A percentile compares a stretch with the other conserved stretches of the same genome.
Conservation (phyloP, 2,888 invertebrate genomes). For the Sphaerophoria taeniata region DNA sequence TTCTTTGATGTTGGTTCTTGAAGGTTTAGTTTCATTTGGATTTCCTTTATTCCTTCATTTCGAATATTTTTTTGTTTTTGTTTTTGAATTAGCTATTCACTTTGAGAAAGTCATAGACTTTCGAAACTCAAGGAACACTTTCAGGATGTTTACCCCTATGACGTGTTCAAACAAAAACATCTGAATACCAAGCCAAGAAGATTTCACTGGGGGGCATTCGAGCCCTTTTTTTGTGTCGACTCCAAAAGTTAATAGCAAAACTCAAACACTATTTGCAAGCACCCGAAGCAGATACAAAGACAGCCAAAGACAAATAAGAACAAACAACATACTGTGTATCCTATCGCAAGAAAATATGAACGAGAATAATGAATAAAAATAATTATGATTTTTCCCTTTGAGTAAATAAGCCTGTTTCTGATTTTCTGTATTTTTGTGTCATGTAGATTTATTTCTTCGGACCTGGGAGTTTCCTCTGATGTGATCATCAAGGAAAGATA, state of each 20-base stretch:
- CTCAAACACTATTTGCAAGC: slow-evolving; percentile 12
- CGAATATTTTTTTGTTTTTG: neutral
- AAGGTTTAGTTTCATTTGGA: neutral
- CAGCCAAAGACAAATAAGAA: neutral
- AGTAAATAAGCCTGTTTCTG: slow-evolving; percentile 21
- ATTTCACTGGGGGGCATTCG: slow-evolving; percentile 29
- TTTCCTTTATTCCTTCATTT: neutral
- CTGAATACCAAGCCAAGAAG: neutral
- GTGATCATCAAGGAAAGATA: slow-evolving; percentile 47
- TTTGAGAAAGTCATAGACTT: slow-evolving; percentile 13
- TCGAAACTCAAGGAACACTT: neutral
- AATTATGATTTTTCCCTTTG: slow-evolving; percentile 24
- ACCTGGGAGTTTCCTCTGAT: slow-evolving; percentile 51
- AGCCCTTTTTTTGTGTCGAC: slow-evolving; percentile 9
- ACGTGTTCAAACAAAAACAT: neutral
- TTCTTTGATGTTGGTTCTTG: slow-evolving; percentile 1
- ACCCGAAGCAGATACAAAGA: neutral
- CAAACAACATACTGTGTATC: neutral
- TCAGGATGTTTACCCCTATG: slow-evolving; percentile 17
- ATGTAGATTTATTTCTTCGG: slow-evolving; percentile 34
- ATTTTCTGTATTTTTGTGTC: slow-evolving; percentile 15
- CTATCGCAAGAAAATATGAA: slow-evolving; percentile 13
- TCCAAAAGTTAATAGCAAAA: neutral
- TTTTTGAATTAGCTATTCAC: slow-evolving; percentile 1
- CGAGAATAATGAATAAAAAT: slow-evolving; percentile 35